Evolutionary conservation across 2,797 vertebrate genomes (phyloP), one percentile per base, ranked within the genome.

Genomic region (Lagocephalus sceleratus): DNA sequence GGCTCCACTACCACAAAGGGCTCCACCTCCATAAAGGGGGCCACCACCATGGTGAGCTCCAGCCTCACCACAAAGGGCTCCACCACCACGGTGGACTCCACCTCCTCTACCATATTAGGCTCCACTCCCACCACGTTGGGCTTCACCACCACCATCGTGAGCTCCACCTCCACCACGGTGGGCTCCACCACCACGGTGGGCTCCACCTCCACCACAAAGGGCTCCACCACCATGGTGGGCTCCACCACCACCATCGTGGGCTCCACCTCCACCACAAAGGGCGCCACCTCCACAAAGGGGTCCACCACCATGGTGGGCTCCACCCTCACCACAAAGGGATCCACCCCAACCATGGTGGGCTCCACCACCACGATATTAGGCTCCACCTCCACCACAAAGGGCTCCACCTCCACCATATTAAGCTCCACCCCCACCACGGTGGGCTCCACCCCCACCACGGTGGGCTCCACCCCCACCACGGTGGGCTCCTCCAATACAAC

Each of bases 401-500:
- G 5, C 15, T 5, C 41, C 8, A 21, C 7, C 11, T 19, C 43
- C 1, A 19, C 3, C 2, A 0, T n/a, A 4, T 2, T 20, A 2
- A 2, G 17, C 3, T n/a, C 0, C 0, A 0, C 25, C 0, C 2
- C 43, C 1, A 19, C 3, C 2, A 0, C 19, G 3, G 2, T 20
- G 2, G 2, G 17, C 3, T n/a, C 0, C 0, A 0, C 25, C 0
- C 2, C 5, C 1, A 14, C 2, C 5, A 6, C 8, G 6, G 5
- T 35, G 6, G 1, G 15, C 8, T 4, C 15, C 1, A 23, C 3
- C 3, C 3, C 6, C 16, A 43, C n/a, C 2, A 9, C 20, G 5
- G 0, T 14, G 0, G 47, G 23, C 5, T 15, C 11, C 0, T 9
- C 6, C 1, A 6, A 42, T 15, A 26, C 0, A 0, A 1, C 53